phyloP scores from a whole-genome alignment of 2,888 invertebrate genomes.

The Aphelenchoides bicaudatus region DNA sequence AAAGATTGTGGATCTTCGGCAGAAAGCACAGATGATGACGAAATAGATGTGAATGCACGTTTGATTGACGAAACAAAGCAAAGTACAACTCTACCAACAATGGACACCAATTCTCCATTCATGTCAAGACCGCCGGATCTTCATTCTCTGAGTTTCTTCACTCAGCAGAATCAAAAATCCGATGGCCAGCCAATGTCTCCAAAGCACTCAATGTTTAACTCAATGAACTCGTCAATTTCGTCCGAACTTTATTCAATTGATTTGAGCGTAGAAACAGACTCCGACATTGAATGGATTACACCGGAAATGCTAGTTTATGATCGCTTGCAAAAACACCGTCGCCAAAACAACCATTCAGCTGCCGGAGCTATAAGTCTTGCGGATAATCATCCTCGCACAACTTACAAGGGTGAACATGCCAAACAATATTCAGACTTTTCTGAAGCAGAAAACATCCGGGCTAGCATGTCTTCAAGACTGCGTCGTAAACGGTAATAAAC shows the following conservation, averaged over 20 bases:
- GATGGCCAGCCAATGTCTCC: conserved; percentile 17
- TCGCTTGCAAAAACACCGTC: neutral
- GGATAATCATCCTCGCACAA: conserved; percentile 16
- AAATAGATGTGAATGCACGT: conserved; percentile 4
- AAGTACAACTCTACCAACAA: conserved; percentile 16
- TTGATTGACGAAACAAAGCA: conserved; percentile 15
- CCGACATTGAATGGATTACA: conserved; percentile 57
- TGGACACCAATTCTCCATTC: conserved; percentile 5
- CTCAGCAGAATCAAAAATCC: conserved; percentile 14
- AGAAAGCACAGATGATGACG: conserved; percentile 19
- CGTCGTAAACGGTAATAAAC: conserved; percentile 20
- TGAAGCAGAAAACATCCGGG: conserved; percentile 34
- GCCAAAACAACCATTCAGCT: neutral
- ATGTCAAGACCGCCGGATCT: conserved; percentile 6
- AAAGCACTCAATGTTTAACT: conserved; percentile 43
- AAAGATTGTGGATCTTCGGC: conserved; percentile 14
- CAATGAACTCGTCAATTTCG: conserved; percentile 57
- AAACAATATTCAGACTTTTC: conserved; percentile 51
- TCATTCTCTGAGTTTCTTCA: conserved; percentile 17
- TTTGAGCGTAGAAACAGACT: conserved; percentile 54
- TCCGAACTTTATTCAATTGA: conserved; percentile 57
- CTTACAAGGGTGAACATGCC: conserved; percentile 42
- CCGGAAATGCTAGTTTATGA: conserved; percentile 34
- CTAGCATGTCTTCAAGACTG: conserved; percentile 9
- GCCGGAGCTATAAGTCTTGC: conserved; percentile 23